Base-by-base conservation (phyloP, 2,888 invertebrate genomes). In the Eumacrocentrus americanus region DNA sequence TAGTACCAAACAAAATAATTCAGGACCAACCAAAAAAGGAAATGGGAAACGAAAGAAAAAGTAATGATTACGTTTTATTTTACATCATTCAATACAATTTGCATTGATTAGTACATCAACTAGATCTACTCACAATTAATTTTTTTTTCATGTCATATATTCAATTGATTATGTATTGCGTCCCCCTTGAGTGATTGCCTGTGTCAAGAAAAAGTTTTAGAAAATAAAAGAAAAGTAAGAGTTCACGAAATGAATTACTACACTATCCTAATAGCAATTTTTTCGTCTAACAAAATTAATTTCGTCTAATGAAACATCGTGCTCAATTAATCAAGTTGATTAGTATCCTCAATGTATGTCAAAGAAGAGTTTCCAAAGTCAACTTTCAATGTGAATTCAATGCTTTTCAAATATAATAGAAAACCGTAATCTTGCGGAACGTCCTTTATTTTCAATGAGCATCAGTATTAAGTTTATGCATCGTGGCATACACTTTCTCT, bases 381-480 rank as follows among this genome's bases (percentile, higher is more conserved):
- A 34, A 50, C 16, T 50, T 29, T 50, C 34, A 11, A n/a, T n/a
- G 16, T 16, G 3, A 42, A 18, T 42, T 42, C 42, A 42, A 42
- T 16, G 20, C 9, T 44, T 1, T 20, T 44, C 44, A 44, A 18
- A n/a, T n/a, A n/a, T n/a, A n/a, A n/a, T n/a, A n/a, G n/a, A 54
- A 60, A 60, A 42, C 35, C 29, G 50, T 20, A 50, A 58, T 55
- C 35, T 46, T 34, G n/a, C 44, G 25, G 54, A 54, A 54, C 44
- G 46, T 53, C 14, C 35, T 47, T 34, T 40, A 35, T 58, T 51
- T 51, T 20, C 42, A 51, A 58, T 58, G 25, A 52, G 35, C 37
- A 37, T 58, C 18, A 53, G 51, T 58, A 58, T 58, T 52, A 53
- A 55, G 40, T 55, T 55, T 56, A 60, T 51, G 51, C 55, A 50